Evolutionary conservation across 1,140 invertebrate genomes (phyloP), one percentile per base, ranked within the genome.

Genomic region (Cydia fagiglandana): DNA sequence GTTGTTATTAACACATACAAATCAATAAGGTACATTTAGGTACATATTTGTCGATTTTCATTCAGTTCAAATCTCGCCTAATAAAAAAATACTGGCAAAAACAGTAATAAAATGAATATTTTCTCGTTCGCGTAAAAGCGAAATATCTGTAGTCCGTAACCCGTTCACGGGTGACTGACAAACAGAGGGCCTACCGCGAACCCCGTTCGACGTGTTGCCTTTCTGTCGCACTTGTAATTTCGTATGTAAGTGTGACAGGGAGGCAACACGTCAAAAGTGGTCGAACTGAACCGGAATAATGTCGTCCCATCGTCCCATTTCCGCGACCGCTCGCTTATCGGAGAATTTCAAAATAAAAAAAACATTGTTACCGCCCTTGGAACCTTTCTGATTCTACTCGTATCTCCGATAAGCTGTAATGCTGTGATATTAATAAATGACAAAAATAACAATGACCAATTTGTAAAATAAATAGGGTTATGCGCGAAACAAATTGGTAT

Each of bases 401-500:
- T 41, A 41, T 41, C 38, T 64, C 28, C 24, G 64, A 68, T 68
- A 68, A 15, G 30, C 2, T 30, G 30, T 30, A 24, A 24, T 24
- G 64, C 64, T 6, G 13, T 12, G 30, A 34, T 68, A 68, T 68
- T 68, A 68, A 68, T 68, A 68, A 68, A 68, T 68, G 64, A 68
- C 30, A 68, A 34, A 34, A 68, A 38, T 34, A 64, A 4, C 24
- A 34, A 20, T 68, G 10, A 38, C 38, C 64, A 68, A 68, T 38
- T 68, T 68, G 64, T 15, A 68, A 34, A 38, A 38, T 53, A 53
- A 53, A n/a, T 53, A 17, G 50, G n/a, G 7, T 53, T n/a, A 53
- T 6, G 50, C 15, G 50, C 4, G 0, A 17, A 17, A 53, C n/a
- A 53, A 17, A 53, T 17, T 17, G 50, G 50, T n/a, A 53, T 53